Conservation (phyloP, 2,797 vertebrate species). For the Hylomyscus alleni region DNA sequence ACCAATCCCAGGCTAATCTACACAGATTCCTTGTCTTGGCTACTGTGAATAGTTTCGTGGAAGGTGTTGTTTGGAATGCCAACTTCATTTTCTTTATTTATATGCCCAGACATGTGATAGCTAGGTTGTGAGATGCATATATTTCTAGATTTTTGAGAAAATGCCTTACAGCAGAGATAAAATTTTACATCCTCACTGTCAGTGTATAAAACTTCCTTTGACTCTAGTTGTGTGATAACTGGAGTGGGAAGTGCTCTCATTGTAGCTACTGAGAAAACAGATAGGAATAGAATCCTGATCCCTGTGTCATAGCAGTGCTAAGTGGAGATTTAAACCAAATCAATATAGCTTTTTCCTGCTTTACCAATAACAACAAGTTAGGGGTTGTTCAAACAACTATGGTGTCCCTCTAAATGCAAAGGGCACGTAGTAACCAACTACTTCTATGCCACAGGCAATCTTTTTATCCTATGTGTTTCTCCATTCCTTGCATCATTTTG, state of each 20-base stretch:
- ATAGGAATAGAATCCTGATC: background rate
- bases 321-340: background rate
- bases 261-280: background rate
- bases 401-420: background rate
- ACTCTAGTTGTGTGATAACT: background rate
- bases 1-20: no score
- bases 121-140: background rate
- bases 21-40: background rate
- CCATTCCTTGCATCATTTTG: background rate
- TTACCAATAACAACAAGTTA: background rate
- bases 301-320: background rate
- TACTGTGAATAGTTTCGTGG: background rate
- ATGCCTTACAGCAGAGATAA: background rate
- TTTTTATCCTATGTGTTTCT: background rate
- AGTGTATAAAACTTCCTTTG: background rate
- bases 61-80: no score
- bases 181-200: background rate
- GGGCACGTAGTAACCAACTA: background rate
- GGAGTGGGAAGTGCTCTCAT: background rate
- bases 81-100: background rate
- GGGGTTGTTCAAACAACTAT: background rate
- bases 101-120: background rate
- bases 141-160: background rate
- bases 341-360: background rate
- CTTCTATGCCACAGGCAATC: background rate